Conservation (phyloP, 2,113 vertebrate species). For the Taurulus bubalis region DNA sequence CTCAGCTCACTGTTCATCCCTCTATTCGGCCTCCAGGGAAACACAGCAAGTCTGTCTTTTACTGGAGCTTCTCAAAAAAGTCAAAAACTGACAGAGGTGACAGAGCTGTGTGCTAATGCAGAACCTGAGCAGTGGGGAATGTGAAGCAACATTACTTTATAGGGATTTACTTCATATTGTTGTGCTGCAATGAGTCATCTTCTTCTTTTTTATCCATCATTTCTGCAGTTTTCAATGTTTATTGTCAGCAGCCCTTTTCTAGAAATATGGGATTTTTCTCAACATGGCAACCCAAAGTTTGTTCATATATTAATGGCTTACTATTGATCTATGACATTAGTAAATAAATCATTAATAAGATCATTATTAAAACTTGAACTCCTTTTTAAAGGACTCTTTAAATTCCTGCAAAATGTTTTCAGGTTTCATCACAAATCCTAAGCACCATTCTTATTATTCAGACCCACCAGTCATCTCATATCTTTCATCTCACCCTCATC, state of each 20-base stretch:
- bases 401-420: neutral
- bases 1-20: slow-evolving; percentile 31
- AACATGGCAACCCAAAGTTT: neutral
- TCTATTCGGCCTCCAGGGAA: slow-evolving; percentile 43
- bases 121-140: slow-evolving; percentile 20
- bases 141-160: neutral
- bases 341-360: neutral
- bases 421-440: neutral
- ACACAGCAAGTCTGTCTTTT: slow-evolving; percentile 38
- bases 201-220: neutral
- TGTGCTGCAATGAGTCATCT: neutral
- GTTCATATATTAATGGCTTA: neutral
- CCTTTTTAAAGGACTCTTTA: neutral
- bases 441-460: neutral
- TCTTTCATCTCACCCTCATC: slow-evolving; percentile 8
- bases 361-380: neutral
- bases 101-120: slow-evolving; percentile 33
- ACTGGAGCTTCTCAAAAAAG: slow-evolving; percentile 38
- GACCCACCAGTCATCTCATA: neutral
- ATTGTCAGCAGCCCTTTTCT: neutral
- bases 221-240: neutral
- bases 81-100: slow-evolving; percentile 17
- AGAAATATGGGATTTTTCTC: neutral
- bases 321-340: neutral
- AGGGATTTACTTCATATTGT: neutral